Base-by-base conservation (phyloP, 2,888 invertebrate species). In the Leptura quadrifasciata region DNA sequence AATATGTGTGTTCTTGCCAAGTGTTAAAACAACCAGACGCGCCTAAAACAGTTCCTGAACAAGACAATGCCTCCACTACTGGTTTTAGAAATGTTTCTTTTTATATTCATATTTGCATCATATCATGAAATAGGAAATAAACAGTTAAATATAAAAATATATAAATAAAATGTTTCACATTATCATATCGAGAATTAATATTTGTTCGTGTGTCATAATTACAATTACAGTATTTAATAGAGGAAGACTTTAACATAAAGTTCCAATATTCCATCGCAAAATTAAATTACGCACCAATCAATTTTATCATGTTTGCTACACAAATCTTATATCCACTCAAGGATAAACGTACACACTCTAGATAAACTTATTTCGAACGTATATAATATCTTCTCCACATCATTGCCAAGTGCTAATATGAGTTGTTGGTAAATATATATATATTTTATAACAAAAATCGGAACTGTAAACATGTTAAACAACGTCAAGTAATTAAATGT, bases 261-360 rank as follows among this genome's bases (percentile, higher is more conserved):
- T 27, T 24, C 24, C n/a, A 15, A 24, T 58, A 3, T 24, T 47
- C 17, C n/a, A 2, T 47, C n/a, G n/a, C 15, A 47, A 47, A 47
- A n/a, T 39, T 39, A 15, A 39, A 39, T 15, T 47, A 47, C 47
- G n/a, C 47, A n/a, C 15, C 47, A 47, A n/a, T 12, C 0, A n/a
- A 6, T 52, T 71, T 70, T 71, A 71, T 71, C 24, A 71, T 61
- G 71, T 71, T 71, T 71, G 71, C 60, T 60, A 12, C 24, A 47
- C 4, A 18, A 69, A 69, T 35, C 10, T 60, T 61, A 71, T 71
- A 71, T 61, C 12, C 47, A 9, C 10, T 24, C 47, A 52, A 15
- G 61, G 60, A 61, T 47, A 71, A 60, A 71, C 55, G 31, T 21
- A 65, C 24, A 61, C 8, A 4, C 31, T 21, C 31, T 52, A 47